Evolutionary conservation across 1,140 invertebrate genomes (phyloP), one percentile per base, ranked within the genome.

Genomic region (Batillaria attramentaria): DNA sequence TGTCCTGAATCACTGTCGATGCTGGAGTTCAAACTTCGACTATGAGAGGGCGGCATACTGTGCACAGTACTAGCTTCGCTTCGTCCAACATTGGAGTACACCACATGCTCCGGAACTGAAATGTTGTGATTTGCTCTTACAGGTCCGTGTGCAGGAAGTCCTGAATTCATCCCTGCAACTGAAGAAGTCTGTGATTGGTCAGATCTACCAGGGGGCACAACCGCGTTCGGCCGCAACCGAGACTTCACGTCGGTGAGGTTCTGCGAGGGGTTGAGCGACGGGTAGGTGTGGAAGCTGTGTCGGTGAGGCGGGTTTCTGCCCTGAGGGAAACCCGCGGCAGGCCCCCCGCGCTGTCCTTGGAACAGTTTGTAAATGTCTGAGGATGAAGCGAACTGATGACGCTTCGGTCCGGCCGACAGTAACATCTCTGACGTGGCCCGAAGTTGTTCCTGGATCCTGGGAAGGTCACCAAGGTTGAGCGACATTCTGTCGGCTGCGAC

Each of bases 331-430:
- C 54, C 54, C 33, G 54, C 33, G 31, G n/a, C 20, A 2, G 13
- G 16, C 13, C 33, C 16, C 16, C 50, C 33, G 20, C 62, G 73
- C 73, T 75, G 73, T 0, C 73, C 73, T 20, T 75, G 73, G 28
- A 75, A 75, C 33, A 75, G 73, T 28, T 39, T 50, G 54, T 75
- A 75, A 57, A 75, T 75, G 73, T 75, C 73, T 13, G 73, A 75
- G 42, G 73, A 75, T 31, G 73, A 75, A n/a, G 73, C 73, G 13
- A 75, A 75, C 73, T 75, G 73, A 35, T 75, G 73, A 75, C 73
- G 73, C 35, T 62, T 60, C 3, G 57, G 57, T 24, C 73, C 57
- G 8, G 54, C 41, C 35, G 73, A 72, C 24, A 75, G 50, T 33
- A 75, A n/a, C 54, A 75, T 62, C 57, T 75, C 54, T 42, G 73